A percentile compares a stretch with the other conserved stretches of the same genome.
Evolutionary conservation across 2,888 invertebrate genomes (phyloP).

Genomic region (Nephrocerus scutellatus): DNA sequence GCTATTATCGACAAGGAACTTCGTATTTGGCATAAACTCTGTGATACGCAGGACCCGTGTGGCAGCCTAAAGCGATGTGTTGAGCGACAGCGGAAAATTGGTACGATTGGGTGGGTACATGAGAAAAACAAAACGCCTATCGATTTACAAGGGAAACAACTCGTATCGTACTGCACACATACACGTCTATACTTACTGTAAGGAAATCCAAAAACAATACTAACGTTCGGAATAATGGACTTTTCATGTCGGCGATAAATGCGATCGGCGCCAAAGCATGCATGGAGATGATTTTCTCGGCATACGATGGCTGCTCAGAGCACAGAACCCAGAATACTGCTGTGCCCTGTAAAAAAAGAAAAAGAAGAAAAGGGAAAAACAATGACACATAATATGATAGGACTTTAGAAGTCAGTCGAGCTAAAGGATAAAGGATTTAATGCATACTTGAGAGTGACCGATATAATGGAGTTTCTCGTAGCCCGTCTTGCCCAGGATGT

Average conservation of each 20-base stretch:
- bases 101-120: background rate
- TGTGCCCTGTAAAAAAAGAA: constrained; percentile 52
- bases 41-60: constrained; percentile 44
- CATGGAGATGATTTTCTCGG: constrained; percentile 51
- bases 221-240: constrained; percentile 46
- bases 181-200: constrained; percentile 30
- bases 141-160: background rate
- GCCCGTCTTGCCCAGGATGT: constrained; percentile 55
- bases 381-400: background rate
- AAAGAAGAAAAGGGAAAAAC: background rate
- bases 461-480: constrained; percentile 62
- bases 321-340: constrained; percentile 53
- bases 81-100: background rate
- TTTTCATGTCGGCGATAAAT: constrained; percentile 48
- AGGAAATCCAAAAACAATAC: constrained; percentile 43
- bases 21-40: constrained; percentile 45
- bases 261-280: constrained; percentile 55
- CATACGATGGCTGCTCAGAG: constrained; percentile 51
- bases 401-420: background rate
- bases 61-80: constrained; percentile 33
- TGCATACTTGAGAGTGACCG: constrained; percentile 65
- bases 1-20: constrained; percentile 44
- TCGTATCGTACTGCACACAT: background rate
- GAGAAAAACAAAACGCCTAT: background rate
- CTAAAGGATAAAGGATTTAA: background rate